A percentile compares a stretch with the other conserved stretches of the same genome.
Conservation (phyloP, 2,113 vertebrate genomes). For the Melanocharis versteri region DNA sequence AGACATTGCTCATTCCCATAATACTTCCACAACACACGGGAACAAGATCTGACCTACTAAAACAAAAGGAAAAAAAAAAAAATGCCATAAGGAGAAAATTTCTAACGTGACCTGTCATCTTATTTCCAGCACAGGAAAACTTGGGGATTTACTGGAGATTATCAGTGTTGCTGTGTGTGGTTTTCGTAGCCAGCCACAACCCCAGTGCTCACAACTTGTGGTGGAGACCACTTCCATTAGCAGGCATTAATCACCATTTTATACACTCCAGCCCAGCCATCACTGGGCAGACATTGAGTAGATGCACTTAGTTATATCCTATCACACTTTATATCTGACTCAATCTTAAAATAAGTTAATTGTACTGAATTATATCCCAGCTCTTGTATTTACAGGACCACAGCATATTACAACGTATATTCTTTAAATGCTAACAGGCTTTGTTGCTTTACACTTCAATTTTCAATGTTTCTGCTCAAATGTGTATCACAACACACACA, state of each 20-base stretch:
- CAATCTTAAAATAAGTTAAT: constrained; percentile 59
- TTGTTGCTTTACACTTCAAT: constrained; percentile 47
- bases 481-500: constrained; percentile 57
- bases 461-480: constrained; percentile 63
- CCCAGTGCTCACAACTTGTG: constrained; percentile 31
- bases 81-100: constrained; percentile 16
- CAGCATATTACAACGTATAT: background rate
- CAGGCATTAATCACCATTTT: constrained; percentile 55
- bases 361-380: constrained; percentile 49
- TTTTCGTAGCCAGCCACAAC: background rate
- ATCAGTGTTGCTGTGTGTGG: background rate
- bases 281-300: background rate
- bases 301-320: constrained; percentile 34
- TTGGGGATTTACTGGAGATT: constrained; percentile 44
- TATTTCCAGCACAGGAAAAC: constrained; percentile 5
- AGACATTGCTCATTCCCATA: constrained; percentile 38
- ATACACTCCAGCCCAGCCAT: background rate
- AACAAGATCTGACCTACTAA: constrained; percentile 39
- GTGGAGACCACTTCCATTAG: constrained; percentile 48
- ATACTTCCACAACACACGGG: background rate
- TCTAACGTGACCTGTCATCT: background rate
- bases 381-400: constrained; percentile 33
- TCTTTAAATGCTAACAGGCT: constrained; percentile 19
- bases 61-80: background rate
- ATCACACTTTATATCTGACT: constrained; percentile 33